Evolutionary conservation across 2,797 vertebrate genomes (phyloP).

Genomic region (Lophius americanus): DNA sequence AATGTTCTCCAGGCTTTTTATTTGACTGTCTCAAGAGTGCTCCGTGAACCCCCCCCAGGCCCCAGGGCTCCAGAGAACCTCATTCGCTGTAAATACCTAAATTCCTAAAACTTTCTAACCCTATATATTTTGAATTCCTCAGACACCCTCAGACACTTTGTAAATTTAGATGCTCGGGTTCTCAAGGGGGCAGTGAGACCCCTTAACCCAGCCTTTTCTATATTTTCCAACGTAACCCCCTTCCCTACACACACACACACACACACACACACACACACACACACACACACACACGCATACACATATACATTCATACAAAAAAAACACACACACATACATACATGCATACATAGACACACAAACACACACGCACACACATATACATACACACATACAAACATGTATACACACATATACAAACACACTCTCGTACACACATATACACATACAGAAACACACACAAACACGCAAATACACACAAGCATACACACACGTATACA

Average conservation of each 20-base stretch:
- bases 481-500: neutral
- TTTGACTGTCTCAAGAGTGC: slow-evolving; percentile 50
- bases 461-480: neutral
- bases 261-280: neutral
- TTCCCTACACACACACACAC: neutral
- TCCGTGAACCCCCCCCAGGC: slow-evolving; percentile 40
- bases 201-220: slow-evolving; percentile 25
- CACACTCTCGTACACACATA: slow-evolving; percentile 2
- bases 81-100: slow-evolving; percentile 53
- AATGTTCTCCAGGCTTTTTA: slow-evolving; percentile 65
- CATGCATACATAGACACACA: slow-evolving; percentile 19
- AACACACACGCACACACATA: neutral
- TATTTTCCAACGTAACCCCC: slow-evolving; percentile 22
- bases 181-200: slow-evolving; percentile 48
- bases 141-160: slow-evolving; percentile 43
- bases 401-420: slow-evolving; percentile 8
- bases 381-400: neutral
- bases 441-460: slow-evolving; percentile 20
- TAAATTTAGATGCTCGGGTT: slow-evolving; percentile 47
- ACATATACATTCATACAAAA: neutral
- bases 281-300: neutral
- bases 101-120: slow-evolving; percentile 61
- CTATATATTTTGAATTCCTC: slow-evolving; percentile 66
- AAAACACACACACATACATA: slow-evolving; percentile 6
- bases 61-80: slow-evolving; percentile 27